Percentiles rank a stretch among this genome's conserved stretches.
Conservation (phyloP, 2,113 vertebrate genomes). For the Perognathus longimembris region DNA sequence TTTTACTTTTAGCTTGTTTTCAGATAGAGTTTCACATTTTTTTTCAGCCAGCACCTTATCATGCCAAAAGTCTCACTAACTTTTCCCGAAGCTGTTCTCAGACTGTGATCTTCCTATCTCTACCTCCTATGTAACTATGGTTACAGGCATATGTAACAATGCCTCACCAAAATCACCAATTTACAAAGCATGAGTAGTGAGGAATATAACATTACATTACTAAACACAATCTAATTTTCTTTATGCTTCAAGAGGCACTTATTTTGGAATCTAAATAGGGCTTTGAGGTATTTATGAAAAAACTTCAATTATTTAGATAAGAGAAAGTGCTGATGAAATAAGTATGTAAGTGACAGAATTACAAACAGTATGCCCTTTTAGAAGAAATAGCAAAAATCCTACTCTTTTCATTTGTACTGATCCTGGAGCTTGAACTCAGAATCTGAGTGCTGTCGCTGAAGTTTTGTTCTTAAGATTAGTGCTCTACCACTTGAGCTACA, state of each 20-base stretch:
- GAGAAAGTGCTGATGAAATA: slow-evolving; percentile 19
- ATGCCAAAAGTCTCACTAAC: no score
- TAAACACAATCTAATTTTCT: slow-evolving; percentile 25
- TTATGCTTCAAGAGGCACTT: slow-evolving; percentile 57
- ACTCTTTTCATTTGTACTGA: background rate
- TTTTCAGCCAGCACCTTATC: no score
- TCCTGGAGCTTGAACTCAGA: no score
- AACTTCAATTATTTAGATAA: slow-evolving; percentile 36
- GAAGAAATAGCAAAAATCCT: slow-evolving; percentile 39
- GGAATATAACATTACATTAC: slow-evolving; percentile 32
- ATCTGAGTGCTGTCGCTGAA: no score
- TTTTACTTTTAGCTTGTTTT: no score
- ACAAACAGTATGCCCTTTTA: slow-evolving; percentile 25
- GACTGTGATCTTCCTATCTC: no score
- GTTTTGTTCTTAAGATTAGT: no score
- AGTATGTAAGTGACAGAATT: slow-evolving; percentile 41
- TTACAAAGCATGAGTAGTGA: slow-evolving; percentile 42
- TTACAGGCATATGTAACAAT: no score
- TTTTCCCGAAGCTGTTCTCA: no score
- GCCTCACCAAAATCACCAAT: background rate
- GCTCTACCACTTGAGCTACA: no score
- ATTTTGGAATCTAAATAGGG: background rate
- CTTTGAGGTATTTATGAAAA: slow-evolving; percentile 44
- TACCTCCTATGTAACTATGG: no score
- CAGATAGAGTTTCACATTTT: no score